A percentile compares a stretch with the other conserved stretches of the same genome.
Evolutionary conservation across 2,888 invertebrate genomes (phyloP).

Genomic region (Andricus curvator): DNA sequence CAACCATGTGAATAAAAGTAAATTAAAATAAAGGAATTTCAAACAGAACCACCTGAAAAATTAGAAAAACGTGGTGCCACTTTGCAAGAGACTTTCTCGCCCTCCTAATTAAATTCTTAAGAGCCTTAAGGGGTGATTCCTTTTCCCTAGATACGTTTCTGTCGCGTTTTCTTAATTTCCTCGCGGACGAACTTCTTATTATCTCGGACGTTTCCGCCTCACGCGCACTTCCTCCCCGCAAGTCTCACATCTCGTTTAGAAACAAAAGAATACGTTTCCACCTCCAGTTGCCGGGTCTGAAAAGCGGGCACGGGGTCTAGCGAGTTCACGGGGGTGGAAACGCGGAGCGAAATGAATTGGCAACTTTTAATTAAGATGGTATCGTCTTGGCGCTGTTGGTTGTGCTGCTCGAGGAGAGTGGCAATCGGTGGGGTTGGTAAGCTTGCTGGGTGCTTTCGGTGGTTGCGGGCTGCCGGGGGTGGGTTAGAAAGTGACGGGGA

Average conservation of each 20-base stretch:
- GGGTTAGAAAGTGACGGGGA: conserved; percentile 60
- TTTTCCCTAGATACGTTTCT: conserved; percentile 39
- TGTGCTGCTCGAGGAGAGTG: conserved; percentile 48
- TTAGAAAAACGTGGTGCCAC: conserved; percentile 44
- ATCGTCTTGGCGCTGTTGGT: conserved; percentile 67
- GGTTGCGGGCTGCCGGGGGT: conserved; percentile 56
- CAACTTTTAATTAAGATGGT: conserved; percentile 79
- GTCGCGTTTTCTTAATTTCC: conserved; percentile 71
- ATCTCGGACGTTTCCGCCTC: conserved; percentile 65
- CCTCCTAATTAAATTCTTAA: conserved; percentile 42
- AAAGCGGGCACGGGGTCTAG: conserved; percentile 37
- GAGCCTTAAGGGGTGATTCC: conserved; percentile 23
- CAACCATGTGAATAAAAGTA: not conserved
- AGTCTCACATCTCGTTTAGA: conserved; percentile 57
- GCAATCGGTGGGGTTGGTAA: conserved; percentile 55
- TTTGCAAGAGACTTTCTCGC: conserved; percentile 45
- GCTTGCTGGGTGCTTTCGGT: conserved; percentile 52
- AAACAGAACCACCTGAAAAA: conserved; percentile 23
- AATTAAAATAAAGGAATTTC: no score
- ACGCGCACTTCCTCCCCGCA: conserved; percentile 58
- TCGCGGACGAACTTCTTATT: conserved; percentile 70
- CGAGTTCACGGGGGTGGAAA: conserved; percentile 66
- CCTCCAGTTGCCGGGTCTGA: conserved; percentile 48
- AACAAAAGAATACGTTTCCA: conserved; percentile 68
- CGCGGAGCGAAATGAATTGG: conserved; percentile 76